These are phyloP conservation scores for Crocallis elinguaria DNA, from an alignment of 2,888 invertebrate species.

Conservation along the genomic window DNA sequence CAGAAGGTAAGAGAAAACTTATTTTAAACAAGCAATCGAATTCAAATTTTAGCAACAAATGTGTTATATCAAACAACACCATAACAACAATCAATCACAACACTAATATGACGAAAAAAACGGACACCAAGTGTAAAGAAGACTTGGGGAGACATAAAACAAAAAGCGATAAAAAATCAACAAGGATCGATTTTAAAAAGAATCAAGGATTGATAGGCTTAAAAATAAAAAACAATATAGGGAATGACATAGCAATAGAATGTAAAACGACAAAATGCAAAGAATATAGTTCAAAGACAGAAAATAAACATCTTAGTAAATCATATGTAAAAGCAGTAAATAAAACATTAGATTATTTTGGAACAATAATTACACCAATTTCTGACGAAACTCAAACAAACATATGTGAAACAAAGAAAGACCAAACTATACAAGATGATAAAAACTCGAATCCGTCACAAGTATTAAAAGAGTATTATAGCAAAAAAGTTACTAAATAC, in stretches of 20 bases:
- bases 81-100: too few species aligned
- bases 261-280: not conserved
- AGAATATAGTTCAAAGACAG: not conserved
- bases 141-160: conserved; percentile 35
- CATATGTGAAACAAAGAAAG: not conserved
- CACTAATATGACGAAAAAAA: conserved; percentile 3
- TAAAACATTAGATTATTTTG: not conserved
- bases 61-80: too few species aligned
- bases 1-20: not conserved
- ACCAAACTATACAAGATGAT: not conserved
- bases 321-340: not conserved
- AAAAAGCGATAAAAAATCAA: conserved; percentile 30
- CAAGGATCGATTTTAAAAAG: conserved; percentile 50
- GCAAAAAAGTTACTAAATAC: not conserved
- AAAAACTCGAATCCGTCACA: not conserved
- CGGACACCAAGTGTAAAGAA: conserved; percentile 9
- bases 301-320: not conserved
- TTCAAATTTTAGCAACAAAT: too few species aligned
- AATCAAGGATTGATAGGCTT: conserved; percentile 57
- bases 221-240: conserved; percentile 39
- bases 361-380: conserved; percentile 1
- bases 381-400: not conserved
- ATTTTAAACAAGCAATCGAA: not conserved
- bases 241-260: conserved; percentile 3
- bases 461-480: not conserved